Percentiles rank a stretch among this genome's conserved stretches.
These are phyloP conservation scores for Nanorana parkeri DNA, from an alignment of 2,113 vertebrate genomes.

Conservation along the genomic window DNA sequence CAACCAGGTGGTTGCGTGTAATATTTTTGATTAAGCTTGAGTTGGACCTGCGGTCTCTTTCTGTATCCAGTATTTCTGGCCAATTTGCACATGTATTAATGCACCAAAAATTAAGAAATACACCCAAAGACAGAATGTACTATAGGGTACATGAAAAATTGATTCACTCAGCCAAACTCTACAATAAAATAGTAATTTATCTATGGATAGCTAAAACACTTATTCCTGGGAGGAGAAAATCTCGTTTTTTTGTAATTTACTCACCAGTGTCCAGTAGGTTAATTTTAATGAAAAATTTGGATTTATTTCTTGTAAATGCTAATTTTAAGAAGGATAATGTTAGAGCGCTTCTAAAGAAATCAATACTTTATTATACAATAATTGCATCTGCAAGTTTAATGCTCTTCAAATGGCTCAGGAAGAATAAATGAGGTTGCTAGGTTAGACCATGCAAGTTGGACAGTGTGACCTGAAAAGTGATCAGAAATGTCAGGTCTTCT, in stretches of 20 bases:
- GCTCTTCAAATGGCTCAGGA: slow-evolving; percentile 65
- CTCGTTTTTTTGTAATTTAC: slow-evolving; percentile 63
- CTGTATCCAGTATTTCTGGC: not conserved
- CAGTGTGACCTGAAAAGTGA: slow-evolving; percentile 69
- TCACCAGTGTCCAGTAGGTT: slow-evolving; percentile 65
- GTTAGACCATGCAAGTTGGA: slow-evolving; percentile 68
- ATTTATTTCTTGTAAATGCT: slow-evolving; percentile 72
- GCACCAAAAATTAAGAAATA: not conserved
- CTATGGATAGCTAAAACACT: slow-evolving; percentile 42
- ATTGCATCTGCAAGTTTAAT: slow-evolving; percentile 76
- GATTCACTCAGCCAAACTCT: slow-evolving; percentile 5
- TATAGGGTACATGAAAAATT: slow-evolving; percentile 28
- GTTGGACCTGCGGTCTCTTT: not conserved
- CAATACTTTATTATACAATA: slow-evolving; percentile 82
- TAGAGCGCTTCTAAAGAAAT: slow-evolving; percentile 73
- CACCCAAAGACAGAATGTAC: not conserved
- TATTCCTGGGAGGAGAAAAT: slow-evolving; percentile 45
- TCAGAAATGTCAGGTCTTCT: slow-evolving; percentile 66
- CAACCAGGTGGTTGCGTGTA: too few relatives aligned
- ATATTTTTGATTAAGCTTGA: not conserved
- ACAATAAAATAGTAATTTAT: slow-evolving; percentile 41
- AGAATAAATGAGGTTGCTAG: slow-evolving; percentile 69
- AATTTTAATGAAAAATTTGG: slow-evolving; percentile 66
- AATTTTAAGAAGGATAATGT: slow-evolving; percentile 74
- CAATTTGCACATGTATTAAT: slow-evolving; percentile 9